Evolutionary conservation across 2,888 invertebrate species (phyloP).

Genomic region (Lacanobia oleracea): DNA sequence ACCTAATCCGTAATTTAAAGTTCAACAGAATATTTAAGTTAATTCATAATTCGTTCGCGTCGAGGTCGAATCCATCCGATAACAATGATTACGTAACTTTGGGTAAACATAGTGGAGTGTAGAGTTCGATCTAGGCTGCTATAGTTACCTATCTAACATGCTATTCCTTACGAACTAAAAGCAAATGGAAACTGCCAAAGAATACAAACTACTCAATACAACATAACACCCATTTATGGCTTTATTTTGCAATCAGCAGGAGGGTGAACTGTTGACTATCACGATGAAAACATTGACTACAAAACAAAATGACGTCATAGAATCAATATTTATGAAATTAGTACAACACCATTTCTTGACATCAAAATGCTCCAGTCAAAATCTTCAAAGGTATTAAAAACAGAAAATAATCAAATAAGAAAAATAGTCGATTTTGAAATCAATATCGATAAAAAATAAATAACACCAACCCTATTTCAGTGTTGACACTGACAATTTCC

Average conservation of each 20-base stretch:
- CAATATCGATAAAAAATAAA: neutral
- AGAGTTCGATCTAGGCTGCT: neutral
- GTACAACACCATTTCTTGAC: neutral
- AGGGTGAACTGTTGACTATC: neutral
- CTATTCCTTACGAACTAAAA: neutral
- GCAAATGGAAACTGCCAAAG: neutral
- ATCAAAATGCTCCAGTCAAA: neutral
- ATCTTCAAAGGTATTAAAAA: neutral
- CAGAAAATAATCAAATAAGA: neutral
- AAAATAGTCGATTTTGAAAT: constrained; percentile 11
- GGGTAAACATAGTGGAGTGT: constrained; percentile 16
- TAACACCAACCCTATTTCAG: too few species aligned
- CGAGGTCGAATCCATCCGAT: constrained; percentile 16
- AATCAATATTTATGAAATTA: neutral
- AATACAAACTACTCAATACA: neutral
- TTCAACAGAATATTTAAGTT: constrained; percentile 4
- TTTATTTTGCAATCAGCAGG: neutral
- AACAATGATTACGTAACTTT: constrained; percentile 47
- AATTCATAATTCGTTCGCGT: neutral
- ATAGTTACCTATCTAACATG: neutral
- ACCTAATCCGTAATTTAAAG: neutral
- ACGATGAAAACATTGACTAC: neutral
- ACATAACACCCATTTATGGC: neutral
- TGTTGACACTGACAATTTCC: too few species aligned
- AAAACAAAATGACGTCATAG: neutral